Conservation (phyloP, 2,113 vertebrate species). For the Sturnus vulgaris region DNA sequence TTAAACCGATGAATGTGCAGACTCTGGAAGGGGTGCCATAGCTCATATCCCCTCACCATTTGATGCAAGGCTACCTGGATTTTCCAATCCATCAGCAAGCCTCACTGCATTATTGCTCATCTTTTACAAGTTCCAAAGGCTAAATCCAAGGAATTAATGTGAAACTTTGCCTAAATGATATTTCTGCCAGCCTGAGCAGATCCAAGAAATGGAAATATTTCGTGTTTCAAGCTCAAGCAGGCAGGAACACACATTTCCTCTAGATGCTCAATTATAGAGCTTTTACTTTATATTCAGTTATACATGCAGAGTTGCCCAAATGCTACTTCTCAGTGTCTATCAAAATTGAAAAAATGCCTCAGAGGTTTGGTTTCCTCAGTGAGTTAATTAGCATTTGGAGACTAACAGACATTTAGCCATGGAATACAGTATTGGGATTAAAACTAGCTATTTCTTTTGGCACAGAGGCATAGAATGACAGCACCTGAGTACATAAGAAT, state of each 20-base stretch:
- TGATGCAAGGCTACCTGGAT: background rate
- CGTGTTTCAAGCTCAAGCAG: background rate
- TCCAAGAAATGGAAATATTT: background rate
- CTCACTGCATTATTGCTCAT: background rate
- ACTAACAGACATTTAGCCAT: background rate
- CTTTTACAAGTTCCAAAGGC: background rate
- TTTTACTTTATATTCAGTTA: background rate
- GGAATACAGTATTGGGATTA: background rate
- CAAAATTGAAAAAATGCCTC: background rate
- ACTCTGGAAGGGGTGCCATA: background rate
- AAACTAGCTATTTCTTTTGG: background rate
- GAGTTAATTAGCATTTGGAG: background rate
- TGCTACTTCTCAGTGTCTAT: background rate
- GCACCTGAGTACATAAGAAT: background rate
- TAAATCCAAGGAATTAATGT: slow-evolving; percentile 3
- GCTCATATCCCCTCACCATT: background rate
- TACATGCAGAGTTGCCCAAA: background rate
- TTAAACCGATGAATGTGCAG: background rate
- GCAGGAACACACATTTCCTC: background rate
- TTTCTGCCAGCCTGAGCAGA: background rate
- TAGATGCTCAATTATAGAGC: background rate
- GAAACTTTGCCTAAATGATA: background rate
- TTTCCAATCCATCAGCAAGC: background rate
- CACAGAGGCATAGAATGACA: background rate
- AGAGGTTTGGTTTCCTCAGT: slow-evolving; percentile 2